Conservation (phyloP, 2,113 vertebrate species). For the Lophotis ruficrista region DNA sequence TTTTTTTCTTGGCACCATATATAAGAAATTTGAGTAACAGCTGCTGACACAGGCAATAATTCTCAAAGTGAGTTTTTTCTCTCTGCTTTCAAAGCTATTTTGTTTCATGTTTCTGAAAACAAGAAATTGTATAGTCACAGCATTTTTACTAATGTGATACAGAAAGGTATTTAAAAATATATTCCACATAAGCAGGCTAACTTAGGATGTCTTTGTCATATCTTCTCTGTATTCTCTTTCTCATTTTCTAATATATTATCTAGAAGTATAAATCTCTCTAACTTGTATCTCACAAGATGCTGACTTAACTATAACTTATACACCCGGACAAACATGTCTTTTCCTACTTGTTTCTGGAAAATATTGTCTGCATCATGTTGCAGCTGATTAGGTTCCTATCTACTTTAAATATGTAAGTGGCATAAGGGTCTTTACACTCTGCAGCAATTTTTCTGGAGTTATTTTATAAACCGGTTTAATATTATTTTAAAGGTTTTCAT, state of each 20-base stretch:
- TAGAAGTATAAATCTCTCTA: background rate
- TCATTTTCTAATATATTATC: background rate
- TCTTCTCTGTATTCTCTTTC: background rate
- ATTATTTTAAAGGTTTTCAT: background rate
- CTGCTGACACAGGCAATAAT: constrained; percentile 35
- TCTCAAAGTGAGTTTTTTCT: background rate
- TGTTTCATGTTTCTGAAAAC: constrained; percentile 5
- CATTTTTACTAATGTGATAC: background rate
- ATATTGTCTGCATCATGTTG: background rate
- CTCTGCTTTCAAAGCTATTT: constrained; percentile 3
- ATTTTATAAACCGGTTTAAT: background rate
- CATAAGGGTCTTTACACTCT: background rate
- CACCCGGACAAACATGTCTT: background rate
- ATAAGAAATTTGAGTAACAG: constrained; percentile 30
- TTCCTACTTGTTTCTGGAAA: background rate
- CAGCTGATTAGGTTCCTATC: background rate
- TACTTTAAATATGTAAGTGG: background rate
- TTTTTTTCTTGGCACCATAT: constrained; percentile 22
- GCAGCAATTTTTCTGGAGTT: background rate
- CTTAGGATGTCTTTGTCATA: background rate
- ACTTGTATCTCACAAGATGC: background rate
- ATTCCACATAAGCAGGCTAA: background rate
- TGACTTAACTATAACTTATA: background rate
- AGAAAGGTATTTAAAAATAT: background rate
- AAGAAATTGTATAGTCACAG: background rate